phyloP scores from a whole-genome alignment of 2,113 vertebrate species.

The Emberiza fucata region DNA sequence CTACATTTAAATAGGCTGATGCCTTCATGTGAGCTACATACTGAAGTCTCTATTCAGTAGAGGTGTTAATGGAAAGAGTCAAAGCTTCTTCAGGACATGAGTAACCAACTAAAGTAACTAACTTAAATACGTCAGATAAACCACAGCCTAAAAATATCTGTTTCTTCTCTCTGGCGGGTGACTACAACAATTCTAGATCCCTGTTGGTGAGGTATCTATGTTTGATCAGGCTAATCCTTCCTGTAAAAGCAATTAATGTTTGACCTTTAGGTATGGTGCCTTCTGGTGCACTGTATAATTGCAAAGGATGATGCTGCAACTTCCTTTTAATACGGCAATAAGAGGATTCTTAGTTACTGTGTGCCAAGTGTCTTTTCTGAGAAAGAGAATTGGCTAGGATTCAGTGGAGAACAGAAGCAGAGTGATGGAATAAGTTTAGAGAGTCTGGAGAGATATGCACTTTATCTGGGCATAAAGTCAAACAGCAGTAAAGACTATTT shows the following conservation, averaged over 20 bases:
- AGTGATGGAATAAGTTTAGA: background rate
- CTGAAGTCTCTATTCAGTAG: background rate
- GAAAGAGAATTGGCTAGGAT: background rate
- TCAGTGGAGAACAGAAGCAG: background rate
- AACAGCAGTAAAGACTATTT: background rate
- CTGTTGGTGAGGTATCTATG: background rate
- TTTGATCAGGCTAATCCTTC: background rate
- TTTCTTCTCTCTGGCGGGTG: background rate
- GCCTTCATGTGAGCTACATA: background rate
- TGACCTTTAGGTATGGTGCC: background rate
- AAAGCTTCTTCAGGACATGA: background rate
- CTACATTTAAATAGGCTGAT: fast-evolving
- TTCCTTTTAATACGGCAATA: background rate
- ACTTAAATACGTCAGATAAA: background rate
- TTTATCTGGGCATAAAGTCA: background rate
- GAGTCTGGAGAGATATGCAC: background rate
- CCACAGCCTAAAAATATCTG: background rate
- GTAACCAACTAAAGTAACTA: background rate
- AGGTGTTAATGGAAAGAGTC: background rate
- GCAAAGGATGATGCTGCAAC: background rate
- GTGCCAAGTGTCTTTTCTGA: background rate
- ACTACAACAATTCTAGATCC: background rate
- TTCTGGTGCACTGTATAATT: background rate
- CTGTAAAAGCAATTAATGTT: background rate
- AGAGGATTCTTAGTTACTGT: background rate